Evolutionary conservation across 2,797 vertebrate species (phyloP).

Genomic region (Lateolabrax maculatus): DNA sequence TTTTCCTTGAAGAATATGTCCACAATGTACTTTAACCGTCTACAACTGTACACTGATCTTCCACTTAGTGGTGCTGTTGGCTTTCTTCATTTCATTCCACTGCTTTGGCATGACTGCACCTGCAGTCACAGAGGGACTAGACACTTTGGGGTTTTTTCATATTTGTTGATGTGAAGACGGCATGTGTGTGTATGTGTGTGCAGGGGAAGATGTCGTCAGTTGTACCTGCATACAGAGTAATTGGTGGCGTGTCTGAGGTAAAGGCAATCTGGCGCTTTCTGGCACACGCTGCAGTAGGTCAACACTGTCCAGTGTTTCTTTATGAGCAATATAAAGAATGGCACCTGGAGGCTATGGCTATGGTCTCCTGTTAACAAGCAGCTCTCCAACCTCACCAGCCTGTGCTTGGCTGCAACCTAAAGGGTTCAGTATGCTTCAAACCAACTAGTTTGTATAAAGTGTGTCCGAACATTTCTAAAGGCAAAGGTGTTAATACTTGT

Average conservation of each 20-base stretch:
- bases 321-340: conserved; percentile 61
- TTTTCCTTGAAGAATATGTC: neutral
- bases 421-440: conserved; percentile 55
- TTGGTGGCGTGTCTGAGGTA: conserved; percentile 90
- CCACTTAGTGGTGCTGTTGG: conserved; percentile 62
- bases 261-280: conserved; percentile 73
- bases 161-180: conserved; percentile 29
- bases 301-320: conserved; percentile 40
- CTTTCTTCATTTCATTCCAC: conserved; percentile 46
- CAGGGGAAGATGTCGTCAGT: conserved; percentile 89
- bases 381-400: conserved; percentile 38
- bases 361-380: conserved; percentile 31
- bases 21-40: neutral
- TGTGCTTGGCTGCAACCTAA: conserved; percentile 37
- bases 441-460: conserved; percentile 1
- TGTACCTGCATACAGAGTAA: conserved; percentile 86
- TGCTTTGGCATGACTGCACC: conserved; percentile 39
- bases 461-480: neutral
- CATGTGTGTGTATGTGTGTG: conserved; percentile 41
- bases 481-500: neutral
- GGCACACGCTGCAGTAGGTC: conserved; percentile 44
- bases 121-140: conserved; percentile 29
- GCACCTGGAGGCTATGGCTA: conserved; percentile 45
- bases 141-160: neutral
- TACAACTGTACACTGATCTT: neutral